Percentiles rank a stretch among this genome's conserved stretches.
phyloP scores from a whole-genome alignment of 2,797 vertebrate genomes.

The Tamandua tetradactyla region DNA sequence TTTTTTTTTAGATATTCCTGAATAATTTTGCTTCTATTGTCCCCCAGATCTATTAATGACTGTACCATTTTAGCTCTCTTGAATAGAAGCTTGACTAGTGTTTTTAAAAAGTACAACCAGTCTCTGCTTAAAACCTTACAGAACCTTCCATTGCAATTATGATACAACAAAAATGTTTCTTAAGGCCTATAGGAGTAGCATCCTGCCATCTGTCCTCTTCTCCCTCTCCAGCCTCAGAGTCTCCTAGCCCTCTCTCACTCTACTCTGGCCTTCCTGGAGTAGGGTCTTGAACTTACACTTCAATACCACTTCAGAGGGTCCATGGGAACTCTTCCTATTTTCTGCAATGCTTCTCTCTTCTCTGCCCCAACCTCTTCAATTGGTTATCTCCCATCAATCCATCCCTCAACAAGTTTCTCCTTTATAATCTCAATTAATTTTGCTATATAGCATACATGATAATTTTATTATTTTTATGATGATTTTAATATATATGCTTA shows the following conservation, averaged over 20 bases:
- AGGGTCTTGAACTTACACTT: too few relatives aligned
- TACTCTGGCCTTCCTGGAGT: too few relatives aligned
- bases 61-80: neutral
- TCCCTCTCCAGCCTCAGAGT: neutral
- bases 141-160: neutral
- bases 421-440: neutral
- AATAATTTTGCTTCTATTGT: neutral
- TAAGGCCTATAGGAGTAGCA: rapidly evolving
- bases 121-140: neutral
- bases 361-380: neutral
- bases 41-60: neutral
- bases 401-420: neutral
- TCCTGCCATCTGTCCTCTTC: neutral
- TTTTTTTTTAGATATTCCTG: neutral
- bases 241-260: too few relatives aligned
- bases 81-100: neutral
- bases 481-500: neutral
- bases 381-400: neutral
- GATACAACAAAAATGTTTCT: neutral
- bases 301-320: too few relatives aligned
- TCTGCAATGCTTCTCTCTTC: neutral
- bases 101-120: neutral
- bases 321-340: rapidly evolving
- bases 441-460: too few relatives aligned
- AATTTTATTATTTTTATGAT: neutral